Percentiles rank a stretch among this genome's conserved stretches.
Evolutionary conservation across 2,888 invertebrate species (phyloP).

Genomic region (Stenoptilia bipunctidactyla): DNA sequence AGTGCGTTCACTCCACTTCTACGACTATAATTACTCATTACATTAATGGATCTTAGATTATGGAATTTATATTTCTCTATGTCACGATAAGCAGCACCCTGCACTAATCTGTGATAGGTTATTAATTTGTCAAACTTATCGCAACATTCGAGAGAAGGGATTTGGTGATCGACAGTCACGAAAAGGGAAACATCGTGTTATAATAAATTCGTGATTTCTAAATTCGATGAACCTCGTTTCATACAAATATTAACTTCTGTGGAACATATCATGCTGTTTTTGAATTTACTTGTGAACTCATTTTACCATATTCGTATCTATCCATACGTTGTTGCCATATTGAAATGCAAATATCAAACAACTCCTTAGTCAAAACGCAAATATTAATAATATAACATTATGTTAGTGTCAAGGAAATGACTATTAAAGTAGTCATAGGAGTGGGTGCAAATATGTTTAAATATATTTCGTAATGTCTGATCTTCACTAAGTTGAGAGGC

Average conservation of each 20-base stretch:
- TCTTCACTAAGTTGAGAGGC: slow-evolving; percentile 4
- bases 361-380: slow-evolving; percentile 5
- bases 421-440: slow-evolving; percentile 5
- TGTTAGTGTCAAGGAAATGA: slow-evolving; percentile 12
- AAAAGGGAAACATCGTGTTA: too few species aligned
- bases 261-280: too few species aligned
- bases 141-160: not conserved
- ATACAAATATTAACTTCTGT: too few species aligned
- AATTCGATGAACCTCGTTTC: too few species aligned
- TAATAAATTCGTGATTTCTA: too few species aligned
- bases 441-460: slow-evolving; percentile 3
- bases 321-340: slow-evolving; percentile 7
- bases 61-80: slow-evolving; percentile 31
- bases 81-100: slow-evolving; percentile 29
- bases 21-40: slow-evolving; percentile 52
- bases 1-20: slow-evolving; percentile 27
- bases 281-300: not conserved
- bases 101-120: too few species aligned
- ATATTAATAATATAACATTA: not conserved
- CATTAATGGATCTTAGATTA: slow-evolving; percentile 47
- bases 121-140: too few species aligned
- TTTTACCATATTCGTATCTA: not conserved
- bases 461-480: slow-evolving; percentile 11
- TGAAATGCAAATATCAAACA: slow-evolving; percentile 6
- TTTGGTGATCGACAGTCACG: slow-evolving; percentile 1